Percentiles rank a stretch among this genome's conserved stretches.
phyloP scores from a whole-genome alignment of 2,113 vertebrate genomes.

The Narcine bancroftii region DNA sequence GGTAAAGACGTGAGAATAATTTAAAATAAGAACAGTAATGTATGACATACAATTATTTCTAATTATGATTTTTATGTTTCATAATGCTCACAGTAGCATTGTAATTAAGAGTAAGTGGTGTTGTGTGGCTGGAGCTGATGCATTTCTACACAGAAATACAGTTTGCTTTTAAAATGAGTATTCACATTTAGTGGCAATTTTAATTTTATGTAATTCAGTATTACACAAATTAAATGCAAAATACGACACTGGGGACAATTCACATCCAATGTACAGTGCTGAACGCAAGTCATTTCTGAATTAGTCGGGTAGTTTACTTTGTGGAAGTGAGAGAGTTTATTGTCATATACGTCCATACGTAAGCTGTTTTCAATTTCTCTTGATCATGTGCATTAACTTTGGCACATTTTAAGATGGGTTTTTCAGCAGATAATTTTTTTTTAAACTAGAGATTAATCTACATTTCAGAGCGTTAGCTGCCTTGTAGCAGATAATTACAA shows the following conservation, averaged over 20 bases:
- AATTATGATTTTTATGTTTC: background rate
- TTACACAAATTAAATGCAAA: background rate
- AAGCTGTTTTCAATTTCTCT: background rate
- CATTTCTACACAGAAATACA: background rate
- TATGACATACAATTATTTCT: background rate
- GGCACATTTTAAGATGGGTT: background rate
- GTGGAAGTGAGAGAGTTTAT: too few relatives aligned
- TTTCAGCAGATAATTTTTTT: constrained; percentile 12
- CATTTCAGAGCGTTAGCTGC: background rate
- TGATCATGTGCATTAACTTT: background rate
- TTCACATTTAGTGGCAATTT: background rate
- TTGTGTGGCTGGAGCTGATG: background rate
- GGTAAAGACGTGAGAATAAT: background rate
- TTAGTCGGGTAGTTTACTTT: background rate
- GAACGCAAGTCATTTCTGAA: background rate
- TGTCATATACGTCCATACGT: too few relatives aligned
- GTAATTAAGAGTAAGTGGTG: background rate
- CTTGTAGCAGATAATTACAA: background rate
- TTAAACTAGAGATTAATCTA: background rate
- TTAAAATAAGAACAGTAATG: background rate
- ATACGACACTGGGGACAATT: background rate
- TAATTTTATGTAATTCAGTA: background rate
- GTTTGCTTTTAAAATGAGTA: background rate
- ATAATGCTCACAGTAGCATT: background rate
- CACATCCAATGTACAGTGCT: background rate